Conservation (phyloP, 2,113 vertebrate species). For the Phyllostomus discolor region DNA sequence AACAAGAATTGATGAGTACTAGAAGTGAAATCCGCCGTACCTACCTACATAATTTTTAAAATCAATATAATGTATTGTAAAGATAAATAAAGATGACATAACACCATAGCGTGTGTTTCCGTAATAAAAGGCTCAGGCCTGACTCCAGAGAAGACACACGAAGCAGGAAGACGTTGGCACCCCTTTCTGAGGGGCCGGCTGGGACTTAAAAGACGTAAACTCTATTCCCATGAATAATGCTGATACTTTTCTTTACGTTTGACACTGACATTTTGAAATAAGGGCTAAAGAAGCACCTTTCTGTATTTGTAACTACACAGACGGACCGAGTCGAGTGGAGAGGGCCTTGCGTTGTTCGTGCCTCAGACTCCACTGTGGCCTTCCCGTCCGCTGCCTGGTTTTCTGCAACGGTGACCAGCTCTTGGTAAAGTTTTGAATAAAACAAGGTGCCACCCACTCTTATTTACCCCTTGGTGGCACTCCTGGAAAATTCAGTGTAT, state of each 20-base stretch:
- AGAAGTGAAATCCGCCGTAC: neutral
- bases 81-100: conserved; percentile 8
- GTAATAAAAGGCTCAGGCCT: neutral
- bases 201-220: neutral
- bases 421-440: neutral
- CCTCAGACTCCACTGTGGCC: neutral
- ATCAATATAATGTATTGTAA: conserved; percentile 5
- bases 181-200: neutral
- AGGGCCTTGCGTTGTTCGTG: too few species aligned
- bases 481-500: neutral
- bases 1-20: neutral
- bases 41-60: neutral
- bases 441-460: neutral
- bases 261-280: conserved; percentile 23
- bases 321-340: neutral
- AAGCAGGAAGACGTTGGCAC: neutral
- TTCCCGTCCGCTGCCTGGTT: neutral
- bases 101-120: neutral
- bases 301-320: neutral
- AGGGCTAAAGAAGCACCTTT: neutral
- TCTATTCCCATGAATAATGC: neutral
- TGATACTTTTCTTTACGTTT: neutral
- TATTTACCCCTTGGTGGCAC: neutral
- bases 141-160: neutral
- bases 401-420: neutral